A percentile compares a stretch with the other conserved stretches of the same genome.
These are phyloP conservation scores for Chelmon rostratus DNA, from an alignment of 2,797 vertebrate genomes.

Conservation along the genomic window DNA sequence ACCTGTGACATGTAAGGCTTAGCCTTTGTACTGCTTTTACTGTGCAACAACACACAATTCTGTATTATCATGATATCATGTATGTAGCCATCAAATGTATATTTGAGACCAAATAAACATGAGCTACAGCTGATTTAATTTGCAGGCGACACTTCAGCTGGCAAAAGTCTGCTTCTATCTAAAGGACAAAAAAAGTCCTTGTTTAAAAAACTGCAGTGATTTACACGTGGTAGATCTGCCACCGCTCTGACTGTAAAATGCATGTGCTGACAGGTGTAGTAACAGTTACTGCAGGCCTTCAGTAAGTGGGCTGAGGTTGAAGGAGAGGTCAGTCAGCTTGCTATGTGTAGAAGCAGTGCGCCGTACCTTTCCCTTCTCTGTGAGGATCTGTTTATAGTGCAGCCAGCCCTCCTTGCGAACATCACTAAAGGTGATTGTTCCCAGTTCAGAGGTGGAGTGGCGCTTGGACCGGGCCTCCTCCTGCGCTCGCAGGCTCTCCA, in stretches of 20 bases:
- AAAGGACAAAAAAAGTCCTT: background rate
- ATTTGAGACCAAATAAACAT: too few relatives aligned
- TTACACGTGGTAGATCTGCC: too few relatives aligned
- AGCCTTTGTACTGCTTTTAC: too few relatives aligned
- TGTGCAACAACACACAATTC: too few relatives aligned
- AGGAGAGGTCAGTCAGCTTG: background rate
- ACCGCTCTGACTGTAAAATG: background rate
- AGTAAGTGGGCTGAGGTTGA: background rate
- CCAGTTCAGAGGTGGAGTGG: constrained; percentile 95
- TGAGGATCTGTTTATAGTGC: constrained; percentile 97
- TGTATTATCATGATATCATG: too few relatives aligned
- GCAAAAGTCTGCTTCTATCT: background rate
- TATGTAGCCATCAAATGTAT: too few relatives aligned
- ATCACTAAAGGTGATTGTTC: constrained; percentile 90
- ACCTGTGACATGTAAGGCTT: too few relatives aligned
- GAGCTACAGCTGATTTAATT: background rate
- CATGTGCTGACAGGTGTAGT: background rate
- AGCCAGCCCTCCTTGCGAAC: constrained; percentile 96
- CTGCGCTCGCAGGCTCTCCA: constrained; percentile 90
- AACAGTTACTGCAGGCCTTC: too few relatives aligned
- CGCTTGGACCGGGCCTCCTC: constrained; percentile 93
- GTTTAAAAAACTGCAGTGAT: too few relatives aligned
- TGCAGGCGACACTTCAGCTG: background rate
- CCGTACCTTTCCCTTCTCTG: constrained; percentile 96
- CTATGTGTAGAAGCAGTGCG: background rate